These are phyloP conservation scores for Strigops habroptila DNA, from an alignment of 2,113 vertebrate genomes.

Conservation along the genomic window DNA sequence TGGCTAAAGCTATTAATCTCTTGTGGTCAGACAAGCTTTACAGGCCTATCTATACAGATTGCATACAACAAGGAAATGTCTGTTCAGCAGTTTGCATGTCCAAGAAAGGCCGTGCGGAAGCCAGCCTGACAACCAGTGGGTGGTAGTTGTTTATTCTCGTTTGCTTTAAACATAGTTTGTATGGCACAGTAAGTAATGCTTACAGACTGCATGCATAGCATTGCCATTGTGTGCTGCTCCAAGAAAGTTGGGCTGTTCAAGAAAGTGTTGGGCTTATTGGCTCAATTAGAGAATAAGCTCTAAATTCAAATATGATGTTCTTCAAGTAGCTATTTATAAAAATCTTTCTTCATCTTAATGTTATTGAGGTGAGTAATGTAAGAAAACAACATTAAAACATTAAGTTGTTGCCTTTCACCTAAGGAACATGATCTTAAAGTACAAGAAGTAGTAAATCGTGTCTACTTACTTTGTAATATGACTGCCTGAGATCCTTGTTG, in stretches of 20 bases:
- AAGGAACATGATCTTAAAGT: not conserved
- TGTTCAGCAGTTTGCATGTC: slow-evolving; percentile 67
- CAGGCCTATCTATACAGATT: slow-evolving; percentile 71
- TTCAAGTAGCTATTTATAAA: not conserved
- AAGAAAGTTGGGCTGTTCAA: not conserved
- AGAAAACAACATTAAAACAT: not conserved
- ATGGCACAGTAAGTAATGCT: not conserved
- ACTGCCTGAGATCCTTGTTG: not conserved
- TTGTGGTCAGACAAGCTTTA: slow-evolving; percentile 74
- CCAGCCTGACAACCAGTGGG: slow-evolving; percentile 48
- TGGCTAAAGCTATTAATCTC: slow-evolving; percentile 79
- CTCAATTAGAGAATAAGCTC: not conserved
- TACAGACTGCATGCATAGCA: not conserved
- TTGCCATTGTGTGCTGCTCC: not conserved
- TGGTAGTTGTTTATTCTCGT: slow-evolving; percentile 7
- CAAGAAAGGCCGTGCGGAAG: slow-evolving; percentile 36
- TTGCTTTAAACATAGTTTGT: slow-evolving; percentile 3
- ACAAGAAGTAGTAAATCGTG: not conserved
- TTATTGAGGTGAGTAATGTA: not conserved
- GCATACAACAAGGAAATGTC: slow-evolving; percentile 66
- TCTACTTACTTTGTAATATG: not conserved
- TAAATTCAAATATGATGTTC: not conserved
- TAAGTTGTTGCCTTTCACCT: slow-evolving; percentile 16
- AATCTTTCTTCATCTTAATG: not conserved
- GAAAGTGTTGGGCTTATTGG: not conserved